Base-by-base conservation (phyloP, 2,888 invertebrate genomes). In the Muscina levida region DNA sequence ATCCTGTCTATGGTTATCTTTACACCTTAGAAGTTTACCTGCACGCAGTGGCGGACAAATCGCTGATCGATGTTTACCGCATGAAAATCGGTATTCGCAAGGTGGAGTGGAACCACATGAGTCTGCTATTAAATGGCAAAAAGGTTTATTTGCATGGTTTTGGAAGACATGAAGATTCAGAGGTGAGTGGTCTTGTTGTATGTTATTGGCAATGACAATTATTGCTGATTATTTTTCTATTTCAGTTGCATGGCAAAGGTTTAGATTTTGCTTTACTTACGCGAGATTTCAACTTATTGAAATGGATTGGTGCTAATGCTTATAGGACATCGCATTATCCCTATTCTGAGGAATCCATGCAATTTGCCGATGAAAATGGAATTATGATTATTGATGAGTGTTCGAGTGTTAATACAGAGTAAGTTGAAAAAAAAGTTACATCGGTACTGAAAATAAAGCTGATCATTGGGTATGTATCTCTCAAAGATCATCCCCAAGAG, bases 311-410 rank as follows among this genome's bases (percentile, higher is more conserved):
- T 0, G 98, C 96, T 0, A 99, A 98, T 90, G 94, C 96, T 0
- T 98, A 97, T 91, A 93, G 98, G 26, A 99, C 99, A 0, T 98
- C 98, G 0, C 99, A 99, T 91, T 99, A 99, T 90, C 98, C 99
- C 0, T 99, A 99, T 90, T 97, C 98, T 0, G 98, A 99, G 86
- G 98, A 98, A 90, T 95, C 98, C 70, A 96, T 98, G 93, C 96
- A 98, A 87, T 92, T 97, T 88, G 97, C 98, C 0, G 98, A 98
- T 88, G 93, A 95, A 85, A 93, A 95, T 75, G 98, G 98, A 13
- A 96, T 98, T 84, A 97, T 97, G 92, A 95, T 99, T 66, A 96
- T 99, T 79, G 96, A 97, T 87, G 99, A 99, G 89, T 97, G 97
- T 86, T 97, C 99, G 0, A 96, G 97, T 75, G 98, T 97, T 1